Base-by-base conservation (phyloP, 2,797 vertebrate species). In the Sciurus carolinensis region DNA sequence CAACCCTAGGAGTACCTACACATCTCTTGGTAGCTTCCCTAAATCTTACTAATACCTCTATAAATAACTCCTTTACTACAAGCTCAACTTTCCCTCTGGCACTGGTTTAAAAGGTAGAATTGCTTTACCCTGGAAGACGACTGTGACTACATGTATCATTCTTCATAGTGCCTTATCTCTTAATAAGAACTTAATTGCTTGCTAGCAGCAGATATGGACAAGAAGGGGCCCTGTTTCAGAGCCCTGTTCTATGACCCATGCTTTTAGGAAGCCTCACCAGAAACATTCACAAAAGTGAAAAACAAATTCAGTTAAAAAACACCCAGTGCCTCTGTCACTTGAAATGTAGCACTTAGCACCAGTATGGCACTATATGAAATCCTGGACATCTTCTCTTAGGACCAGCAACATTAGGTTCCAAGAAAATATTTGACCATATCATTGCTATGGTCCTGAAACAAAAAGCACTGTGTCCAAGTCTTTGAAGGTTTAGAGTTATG, bases 211-310 rank as follows among this genome's bases (percentile, higher is more conserved):
- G 66, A 75, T 22, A 26, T 42, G 5, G 26, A 52, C 4, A 5
- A 47, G 30, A 54, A 9, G 12, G 11, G 2, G 2, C 26, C 24
- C 5, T 36, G 5, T 50, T 77, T 10, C 20, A 54, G 13, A 1
- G 2, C 20, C 20, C 5, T 36, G 5, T 50, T 77, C 13, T 15
- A 54, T 10, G 1, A 7, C 15, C 8, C 0, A 0, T 9, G 10
- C 7, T 90, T 62, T 87, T 52, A 75, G 30, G 33, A 90, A 87
- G 4, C 1, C 4, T 71, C 50, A 54, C 9, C n/a, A 82, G 54
- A 52, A 71, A 39, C 33, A 44, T 20, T 57, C 12, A 59, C 36
- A 66, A 44, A 92, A 90, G 1, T 30, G 33, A 42, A 33, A 80
- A 62, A 64, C 30, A 62, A 87, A 50, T 81, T 88, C 5, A 11